Evolutionary conservation across 2,113 vertebrate genomes (phyloP).

Genomic region (Suncus etruscus): DNA sequence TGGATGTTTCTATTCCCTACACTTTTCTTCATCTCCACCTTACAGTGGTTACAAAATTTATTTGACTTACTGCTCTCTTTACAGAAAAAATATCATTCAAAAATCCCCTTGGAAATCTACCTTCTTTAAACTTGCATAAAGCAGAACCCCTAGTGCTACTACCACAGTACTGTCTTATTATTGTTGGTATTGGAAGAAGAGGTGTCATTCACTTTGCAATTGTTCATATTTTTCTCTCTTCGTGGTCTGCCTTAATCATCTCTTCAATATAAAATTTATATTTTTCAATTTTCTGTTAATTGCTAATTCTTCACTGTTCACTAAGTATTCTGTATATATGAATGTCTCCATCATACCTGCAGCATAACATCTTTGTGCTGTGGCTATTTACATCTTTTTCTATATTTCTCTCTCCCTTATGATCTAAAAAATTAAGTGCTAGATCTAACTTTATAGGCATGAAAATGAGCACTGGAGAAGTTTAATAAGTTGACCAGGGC

Average conservation of each 20-base stretch:
- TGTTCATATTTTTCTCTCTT: not conserved
- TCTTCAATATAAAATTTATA: not conserved
- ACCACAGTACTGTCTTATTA: no score
- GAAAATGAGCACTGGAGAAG: not conserved
- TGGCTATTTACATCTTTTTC: not conserved
- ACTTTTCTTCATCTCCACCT: not conserved
- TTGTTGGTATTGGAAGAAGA: no score
- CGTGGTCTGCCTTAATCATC: not conserved
- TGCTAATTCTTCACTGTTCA: not conserved
- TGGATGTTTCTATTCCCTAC: not conserved
- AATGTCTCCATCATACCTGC: not conserved
- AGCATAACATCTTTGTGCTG: not conserved
- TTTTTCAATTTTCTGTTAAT: conserved; percentile 12
- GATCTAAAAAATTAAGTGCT: not conserved
- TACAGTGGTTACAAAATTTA: not conserved
- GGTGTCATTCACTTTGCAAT: not conserved
- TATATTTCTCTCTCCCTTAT: not conserved
- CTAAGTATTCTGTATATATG: not conserved
- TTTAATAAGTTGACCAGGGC: not conserved
- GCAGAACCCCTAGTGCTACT: no score
- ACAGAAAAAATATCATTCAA: no score
- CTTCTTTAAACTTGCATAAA: no score
- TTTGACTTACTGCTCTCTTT: no score
- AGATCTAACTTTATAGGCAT: not conserved
- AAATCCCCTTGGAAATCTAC: no score